These are phyloP conservation scores for Dynastes hyllus DNA, from an alignment of 2,888 invertebrate genomes.

Conservation along the genomic window DNA sequence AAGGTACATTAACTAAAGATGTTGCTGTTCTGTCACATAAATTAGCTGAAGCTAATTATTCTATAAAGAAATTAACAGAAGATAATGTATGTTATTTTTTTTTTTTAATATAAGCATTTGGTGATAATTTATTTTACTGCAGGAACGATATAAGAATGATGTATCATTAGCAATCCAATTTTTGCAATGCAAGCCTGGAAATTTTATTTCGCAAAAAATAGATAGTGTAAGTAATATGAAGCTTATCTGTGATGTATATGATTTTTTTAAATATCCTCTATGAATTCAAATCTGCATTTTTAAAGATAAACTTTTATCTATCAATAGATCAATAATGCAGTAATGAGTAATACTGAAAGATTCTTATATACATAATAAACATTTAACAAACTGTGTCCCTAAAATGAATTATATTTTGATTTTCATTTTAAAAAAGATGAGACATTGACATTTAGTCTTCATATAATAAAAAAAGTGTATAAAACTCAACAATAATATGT, in stretches of 20 bases:
- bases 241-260: neutral
- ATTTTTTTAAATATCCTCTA: neutral
- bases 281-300: neutral
- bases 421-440: too few relatives aligned
- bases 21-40: slow-evolving; percentile 88
- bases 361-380: too few relatives aligned
- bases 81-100: slow-evolving; percentile 82
- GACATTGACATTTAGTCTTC: too few relatives aligned
- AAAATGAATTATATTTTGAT: too few relatives aligned
- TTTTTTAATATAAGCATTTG: slow-evolving; percentile 45
- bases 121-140: slow-evolving; percentile 65
- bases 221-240: slow-evolving; percentile 82
- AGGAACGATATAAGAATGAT: slow-evolving; percentile 96
- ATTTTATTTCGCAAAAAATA: slow-evolving; percentile 93
- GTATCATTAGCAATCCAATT: slow-evolving; percentile 95
- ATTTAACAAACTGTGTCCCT: too few relatives aligned
- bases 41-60: slow-evolving; percentile 88
- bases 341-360: too few relatives aligned
- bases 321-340: neutral
- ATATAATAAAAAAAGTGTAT: too few relatives aligned
- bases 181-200: slow-evolving; percentile 95
- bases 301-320: neutral
- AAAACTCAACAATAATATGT: too few relatives aligned
- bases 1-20: slow-evolving; percentile 89
- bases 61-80: slow-evolving; percentile 86